Conservation (phyloP, 2,888 invertebrate genomes). For the Atherix ibis region DNA sequence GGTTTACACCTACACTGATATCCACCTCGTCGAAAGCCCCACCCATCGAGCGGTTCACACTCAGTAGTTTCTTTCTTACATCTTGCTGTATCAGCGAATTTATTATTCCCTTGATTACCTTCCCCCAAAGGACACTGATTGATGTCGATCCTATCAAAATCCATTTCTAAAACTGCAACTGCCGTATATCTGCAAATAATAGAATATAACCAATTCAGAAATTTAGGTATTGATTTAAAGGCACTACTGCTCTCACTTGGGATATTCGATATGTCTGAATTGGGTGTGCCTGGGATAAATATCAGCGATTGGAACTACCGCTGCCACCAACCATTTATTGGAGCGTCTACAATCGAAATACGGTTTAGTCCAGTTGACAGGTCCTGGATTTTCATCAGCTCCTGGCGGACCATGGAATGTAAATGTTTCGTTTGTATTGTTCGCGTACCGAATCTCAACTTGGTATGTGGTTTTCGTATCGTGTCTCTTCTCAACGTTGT, state of each 20-base stretch:
- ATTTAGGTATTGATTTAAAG: neutral
- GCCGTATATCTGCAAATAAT: slow-evolving; percentile 60
- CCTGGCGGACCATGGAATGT: slow-evolving; percentile 90
- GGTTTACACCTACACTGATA: slow-evolving; percentile 90
- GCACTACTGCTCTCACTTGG: no score
- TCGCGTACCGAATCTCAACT: slow-evolving; percentile 84
- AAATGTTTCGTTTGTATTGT: slow-evolving; percentile 90
- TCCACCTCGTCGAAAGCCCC: slow-evolving; percentile 89
- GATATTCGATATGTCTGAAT: slow-evolving; percentile 84
- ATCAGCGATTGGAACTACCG: slow-evolving; percentile 88
- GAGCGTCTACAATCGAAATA: slow-evolving; percentile 94
- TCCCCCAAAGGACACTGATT: slow-evolving; percentile 87
- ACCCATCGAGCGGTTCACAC: slow-evolving; percentile 93
- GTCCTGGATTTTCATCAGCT: slow-evolving; percentile 80
- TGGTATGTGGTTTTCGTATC: slow-evolving; percentile 87
- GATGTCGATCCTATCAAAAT: slow-evolving; percentile 91
- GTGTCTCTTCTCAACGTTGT: slow-evolving; percentile 62
- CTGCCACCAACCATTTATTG: slow-evolving; percentile 90
- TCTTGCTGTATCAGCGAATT: slow-evolving; percentile 74
- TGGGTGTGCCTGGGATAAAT: slow-evolving; percentile 87
- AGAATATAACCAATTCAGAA: neutral
- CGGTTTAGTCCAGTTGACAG: slow-evolving; percentile 85
- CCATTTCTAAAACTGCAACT: slow-evolving; percentile 84
- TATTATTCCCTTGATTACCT: slow-evolving; percentile 78
- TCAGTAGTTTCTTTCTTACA: slow-evolving; percentile 86